Conservation (phyloP, 1,140 invertebrate species). For the Melipona quadrifasciata region DNA sequence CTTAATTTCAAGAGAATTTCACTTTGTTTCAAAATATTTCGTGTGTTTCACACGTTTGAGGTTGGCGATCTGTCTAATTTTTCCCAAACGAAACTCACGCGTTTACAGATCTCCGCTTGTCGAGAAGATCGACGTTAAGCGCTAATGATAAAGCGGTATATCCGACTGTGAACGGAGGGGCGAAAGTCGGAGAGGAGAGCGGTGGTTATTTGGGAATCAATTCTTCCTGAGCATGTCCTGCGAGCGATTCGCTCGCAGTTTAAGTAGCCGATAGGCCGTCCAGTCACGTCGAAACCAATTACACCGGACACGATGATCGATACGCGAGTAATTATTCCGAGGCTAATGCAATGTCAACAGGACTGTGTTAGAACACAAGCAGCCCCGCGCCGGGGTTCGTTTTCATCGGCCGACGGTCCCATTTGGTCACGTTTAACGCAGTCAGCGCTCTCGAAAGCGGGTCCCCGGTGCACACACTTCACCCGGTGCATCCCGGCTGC, state of each 20-base stretch:
- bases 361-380: slow-evolving; percentile 44
- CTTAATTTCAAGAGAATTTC: too few relatives aligned
- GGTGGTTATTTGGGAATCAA: slow-evolving; percentile 26
- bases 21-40: too few relatives aligned
- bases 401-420: slow-evolving; percentile 38
- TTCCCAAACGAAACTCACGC: too few relatives aligned
- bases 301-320: slow-evolving; percentile 68
- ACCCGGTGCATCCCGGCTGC: not conserved
- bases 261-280: slow-evolving; percentile 58
- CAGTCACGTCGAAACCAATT: slow-evolving; percentile 62
- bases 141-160: not conserved
- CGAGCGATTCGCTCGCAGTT: slow-evolving; percentile 31
- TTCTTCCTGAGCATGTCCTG: slow-evolving; percentile 17
- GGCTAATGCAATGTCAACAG: slow-evolving; percentile 69
- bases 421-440: slow-evolving; percentile 52
- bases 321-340: slow-evolving; percentile 69
- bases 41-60: too few relatives aligned
- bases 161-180: slow-evolving; percentile 10
- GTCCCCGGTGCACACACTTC: slow-evolving; percentile 14
- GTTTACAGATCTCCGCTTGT: too few relatives aligned
- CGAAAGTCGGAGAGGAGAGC: not conserved
- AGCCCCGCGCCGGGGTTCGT: slow-evolving; percentile 16
- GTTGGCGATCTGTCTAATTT: too few relatives aligned
- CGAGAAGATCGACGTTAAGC: not conserved
- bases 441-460: slow-evolving; percentile 28